Evolutionary conservation across 1,140 invertebrate genomes (phyloP).

Genomic region (Bombus waltoni): DNA sequence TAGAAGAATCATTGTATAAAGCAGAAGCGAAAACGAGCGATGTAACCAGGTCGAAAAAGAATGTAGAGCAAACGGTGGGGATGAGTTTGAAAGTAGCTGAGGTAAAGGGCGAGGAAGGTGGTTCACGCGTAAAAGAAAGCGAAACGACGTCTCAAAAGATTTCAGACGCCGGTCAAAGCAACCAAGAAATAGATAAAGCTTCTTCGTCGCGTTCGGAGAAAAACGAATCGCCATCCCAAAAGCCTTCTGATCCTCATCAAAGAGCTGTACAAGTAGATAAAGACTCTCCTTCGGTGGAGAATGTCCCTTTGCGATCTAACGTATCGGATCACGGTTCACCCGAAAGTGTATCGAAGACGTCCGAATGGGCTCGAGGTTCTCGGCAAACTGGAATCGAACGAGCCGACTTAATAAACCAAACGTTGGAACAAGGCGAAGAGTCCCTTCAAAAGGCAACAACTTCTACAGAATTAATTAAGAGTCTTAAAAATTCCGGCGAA

Average conservation of each 20-base stretch:
- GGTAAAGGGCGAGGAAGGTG: neutral
- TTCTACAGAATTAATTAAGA: neutral
- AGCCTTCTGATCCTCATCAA: neutral
- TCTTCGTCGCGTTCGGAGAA: neutral
- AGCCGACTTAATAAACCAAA: neutral
- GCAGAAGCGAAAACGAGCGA: neutral
- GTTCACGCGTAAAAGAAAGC: neutral
- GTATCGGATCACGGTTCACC: neutral
- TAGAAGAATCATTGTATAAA: neutral
- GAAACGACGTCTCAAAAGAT: neutral
- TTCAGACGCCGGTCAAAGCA: neutral
- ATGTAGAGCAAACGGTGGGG: neutral
- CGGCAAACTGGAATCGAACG: neutral
- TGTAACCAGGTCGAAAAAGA: neutral
- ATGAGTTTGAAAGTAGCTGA: neutral
- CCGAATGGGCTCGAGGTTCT: neutral
- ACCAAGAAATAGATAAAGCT: constrained; percentile 3
- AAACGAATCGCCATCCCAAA: neutral
- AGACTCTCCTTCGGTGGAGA: neutral
- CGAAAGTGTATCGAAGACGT: neutral
- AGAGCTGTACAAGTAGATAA: neutral
- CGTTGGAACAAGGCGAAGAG: too few species aligned
- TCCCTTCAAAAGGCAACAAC: neutral
- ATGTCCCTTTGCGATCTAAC: neutral
- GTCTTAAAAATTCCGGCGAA: neutral